Evolutionary conservation across 2,888 invertebrate genomes (phyloP).

Genomic region (Shargacucullia verbasci): DNA sequence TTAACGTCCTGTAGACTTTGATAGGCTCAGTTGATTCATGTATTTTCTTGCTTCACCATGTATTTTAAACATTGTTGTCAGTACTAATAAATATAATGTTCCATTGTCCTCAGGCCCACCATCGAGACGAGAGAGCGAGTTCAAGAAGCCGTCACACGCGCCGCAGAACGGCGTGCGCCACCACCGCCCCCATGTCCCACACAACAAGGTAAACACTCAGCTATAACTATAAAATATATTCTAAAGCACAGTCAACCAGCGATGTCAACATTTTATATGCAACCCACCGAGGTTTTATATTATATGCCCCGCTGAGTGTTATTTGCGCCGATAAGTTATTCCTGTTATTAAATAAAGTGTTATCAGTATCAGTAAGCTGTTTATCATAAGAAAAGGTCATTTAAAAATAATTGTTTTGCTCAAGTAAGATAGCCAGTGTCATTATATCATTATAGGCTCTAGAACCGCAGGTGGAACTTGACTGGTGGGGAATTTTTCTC

Average conservation of each 20-base stretch:
- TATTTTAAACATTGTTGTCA: neutral
- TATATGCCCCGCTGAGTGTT: neutral
- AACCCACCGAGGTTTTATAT: conserved; percentile 27
- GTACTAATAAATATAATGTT: conserved; percentile 25
- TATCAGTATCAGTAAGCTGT: no score
- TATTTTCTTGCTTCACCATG: neutral
- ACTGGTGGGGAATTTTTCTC: neutral
- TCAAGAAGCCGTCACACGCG: conserved; percentile 90
- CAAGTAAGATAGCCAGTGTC: neutral
- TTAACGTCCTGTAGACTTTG: no score
- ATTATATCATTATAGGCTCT: neutral
- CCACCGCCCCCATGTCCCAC: conserved; percentile 78
- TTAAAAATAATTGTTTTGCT: no score
- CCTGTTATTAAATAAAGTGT: neutral
- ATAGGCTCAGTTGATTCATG: neutral
- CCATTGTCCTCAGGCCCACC: conserved; percentile 80
- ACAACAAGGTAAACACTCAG: conserved; percentile 76
- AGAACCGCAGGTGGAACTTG: neutral
- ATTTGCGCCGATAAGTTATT: neutral
- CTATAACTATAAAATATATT: conserved; percentile 29
- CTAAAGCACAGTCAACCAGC: conserved; percentile 26
- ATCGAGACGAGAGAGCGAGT: conserved; percentile 88
- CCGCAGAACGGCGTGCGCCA: conserved; percentile 83
- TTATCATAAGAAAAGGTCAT: no score
- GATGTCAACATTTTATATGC: conserved; percentile 39